Conservation (phyloP, 2,113 vertebrate species). For the Trochalopteron elliotii region DNA sequence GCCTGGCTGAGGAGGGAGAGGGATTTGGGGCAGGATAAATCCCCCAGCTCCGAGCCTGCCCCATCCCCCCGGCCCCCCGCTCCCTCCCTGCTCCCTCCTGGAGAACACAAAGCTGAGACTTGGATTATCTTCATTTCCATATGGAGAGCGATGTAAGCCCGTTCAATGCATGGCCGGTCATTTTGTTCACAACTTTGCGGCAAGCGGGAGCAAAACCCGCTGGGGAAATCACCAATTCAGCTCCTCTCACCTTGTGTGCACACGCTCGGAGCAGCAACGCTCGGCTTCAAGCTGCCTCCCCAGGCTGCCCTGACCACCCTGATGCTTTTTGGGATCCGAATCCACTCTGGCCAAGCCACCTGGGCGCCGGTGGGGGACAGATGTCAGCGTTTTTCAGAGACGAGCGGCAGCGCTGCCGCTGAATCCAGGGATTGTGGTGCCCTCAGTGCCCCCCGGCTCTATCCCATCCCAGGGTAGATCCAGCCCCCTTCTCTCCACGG, state of each 20-base stretch:
- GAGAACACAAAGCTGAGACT: slow-evolving; percentile 76
- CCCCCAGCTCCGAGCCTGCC: not conserved
- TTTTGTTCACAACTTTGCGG: slow-evolving; percentile 82
- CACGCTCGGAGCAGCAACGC: slow-evolving; percentile 18
- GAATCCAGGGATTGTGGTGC: not conserved
- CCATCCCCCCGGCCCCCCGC: not conserved
- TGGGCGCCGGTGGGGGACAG: fast-evolving
- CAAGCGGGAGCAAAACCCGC: slow-evolving; percentile 69
- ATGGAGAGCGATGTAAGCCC: slow-evolving; percentile 82
- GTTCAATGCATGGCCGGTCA: slow-evolving; percentile 78
- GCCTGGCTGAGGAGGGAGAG: not conserved
- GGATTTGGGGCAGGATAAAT: not conserved
- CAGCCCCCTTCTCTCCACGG: fast-evolving
- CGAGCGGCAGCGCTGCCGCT: fast-evolving
- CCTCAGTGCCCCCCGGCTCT: not conserved
- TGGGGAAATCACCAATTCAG: slow-evolving; percentile 74
- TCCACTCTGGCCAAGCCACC: not conserved
- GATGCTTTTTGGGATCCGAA: not conserved
- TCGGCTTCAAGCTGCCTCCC: not conserved
- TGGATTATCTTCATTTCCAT: slow-evolving; percentile 85
- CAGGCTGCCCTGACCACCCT: not conserved
- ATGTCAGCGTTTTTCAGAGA: fast-evolving
- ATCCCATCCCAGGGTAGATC: not conserved
- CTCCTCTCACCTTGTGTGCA: slow-evolving; percentile 61
- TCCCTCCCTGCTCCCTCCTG: not conserved